Percentiles rank a stretch among this genome's conserved stretches.
Conservation (phyloP, 2,113 vertebrate species). For the Charadrius vociferus region DNA sequence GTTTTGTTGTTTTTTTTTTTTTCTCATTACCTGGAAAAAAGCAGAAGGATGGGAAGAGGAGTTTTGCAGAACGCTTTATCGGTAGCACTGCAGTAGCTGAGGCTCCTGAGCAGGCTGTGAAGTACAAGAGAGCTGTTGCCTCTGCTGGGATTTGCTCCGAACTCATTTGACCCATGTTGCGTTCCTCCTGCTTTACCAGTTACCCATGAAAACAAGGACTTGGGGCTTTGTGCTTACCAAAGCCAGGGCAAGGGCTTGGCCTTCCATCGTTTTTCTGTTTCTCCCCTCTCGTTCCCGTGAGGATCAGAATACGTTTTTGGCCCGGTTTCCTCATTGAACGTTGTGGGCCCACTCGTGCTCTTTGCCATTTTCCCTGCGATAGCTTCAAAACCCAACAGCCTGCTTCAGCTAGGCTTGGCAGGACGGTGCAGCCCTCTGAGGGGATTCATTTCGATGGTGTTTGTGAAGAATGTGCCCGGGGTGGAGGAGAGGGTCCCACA, state of each 20-base stretch:
- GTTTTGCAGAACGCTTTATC: not conserved
- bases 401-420: not conserved
- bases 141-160: not conserved
- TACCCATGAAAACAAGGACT: not conserved
- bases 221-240: not conserved
- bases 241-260: not conserved
- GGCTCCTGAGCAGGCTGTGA: not conserved
- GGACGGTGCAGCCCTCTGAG: not conserved
- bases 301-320: not conserved
- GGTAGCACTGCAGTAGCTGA: not conserved
- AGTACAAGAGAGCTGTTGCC: rapidly evolving
- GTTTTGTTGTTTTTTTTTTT: too few species aligned
- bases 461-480: not conserved
- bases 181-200: not conserved
- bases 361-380: not conserved
- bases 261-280: rapidly evolving
- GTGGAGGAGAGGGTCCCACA: rapidly evolving
- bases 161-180: not conserved
- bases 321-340: not conserved
- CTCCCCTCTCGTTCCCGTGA: not conserved
- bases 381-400: not conserved
- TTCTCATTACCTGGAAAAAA: not conserved
- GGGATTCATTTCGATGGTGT: rapidly evolving
- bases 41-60: not conserved
- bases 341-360: rapidly evolving